A percentile compares a stretch with the other conserved stretches of the same genome.
These are phyloP conservation scores for Pionites leucogaster DNA, from an alignment of 2,113 vertebrate species.

Conservation along the genomic window DNA sequence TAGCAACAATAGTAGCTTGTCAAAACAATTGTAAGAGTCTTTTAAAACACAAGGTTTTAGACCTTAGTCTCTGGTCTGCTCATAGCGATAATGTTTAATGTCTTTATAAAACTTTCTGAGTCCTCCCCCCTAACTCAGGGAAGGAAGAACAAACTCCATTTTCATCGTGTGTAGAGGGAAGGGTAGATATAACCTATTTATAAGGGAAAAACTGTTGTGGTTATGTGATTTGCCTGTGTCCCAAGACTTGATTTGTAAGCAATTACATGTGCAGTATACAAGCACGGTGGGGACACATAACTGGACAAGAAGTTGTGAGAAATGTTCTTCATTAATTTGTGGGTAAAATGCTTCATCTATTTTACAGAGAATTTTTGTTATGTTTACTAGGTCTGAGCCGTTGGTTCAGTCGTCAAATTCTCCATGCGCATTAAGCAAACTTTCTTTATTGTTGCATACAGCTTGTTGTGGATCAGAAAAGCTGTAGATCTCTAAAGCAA, in stretches of 20 bases:
- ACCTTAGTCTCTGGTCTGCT: neutral
- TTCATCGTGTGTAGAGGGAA: neutral
- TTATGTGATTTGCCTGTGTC: neutral
- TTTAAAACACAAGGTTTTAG: neutral
- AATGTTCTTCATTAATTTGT: neutral
- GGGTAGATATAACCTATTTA: neutral
- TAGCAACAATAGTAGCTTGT: neutral
- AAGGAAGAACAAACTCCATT: neutral
- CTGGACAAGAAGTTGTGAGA: neutral
- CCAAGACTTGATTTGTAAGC: neutral
- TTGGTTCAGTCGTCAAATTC: neutral
- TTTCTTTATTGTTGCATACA: neutral
- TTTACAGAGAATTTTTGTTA: neutral
- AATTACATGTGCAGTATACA: neutral
- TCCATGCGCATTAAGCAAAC: neutral
- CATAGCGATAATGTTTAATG: neutral
- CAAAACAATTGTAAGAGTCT: neutral
- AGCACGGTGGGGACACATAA: neutral
- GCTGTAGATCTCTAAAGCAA: neutral
- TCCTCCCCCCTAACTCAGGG: neutral
- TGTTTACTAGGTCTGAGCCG: fast-evolving
- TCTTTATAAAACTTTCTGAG: neutral
- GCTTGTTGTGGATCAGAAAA: neutral
- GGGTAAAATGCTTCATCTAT: neutral
- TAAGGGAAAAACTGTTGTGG: neutral